Conservation (phyloP, 1,140 invertebrate genomes). For the Pantala flavescens region DNA sequence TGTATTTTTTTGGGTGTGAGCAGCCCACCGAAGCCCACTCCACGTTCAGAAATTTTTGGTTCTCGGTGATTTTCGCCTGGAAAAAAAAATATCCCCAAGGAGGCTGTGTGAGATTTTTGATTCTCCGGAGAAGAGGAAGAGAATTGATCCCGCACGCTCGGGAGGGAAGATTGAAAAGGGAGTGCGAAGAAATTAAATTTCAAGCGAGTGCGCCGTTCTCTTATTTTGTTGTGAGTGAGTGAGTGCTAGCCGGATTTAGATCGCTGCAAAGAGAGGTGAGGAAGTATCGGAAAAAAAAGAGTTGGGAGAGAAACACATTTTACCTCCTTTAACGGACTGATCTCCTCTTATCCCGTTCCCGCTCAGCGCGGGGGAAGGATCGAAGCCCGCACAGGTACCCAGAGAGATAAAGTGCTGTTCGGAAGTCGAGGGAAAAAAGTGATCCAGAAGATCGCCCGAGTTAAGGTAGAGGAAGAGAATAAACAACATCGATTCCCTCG, state of each 20-base stretch:
- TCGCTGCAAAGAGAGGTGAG: background rate
- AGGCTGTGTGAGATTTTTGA: background rate
- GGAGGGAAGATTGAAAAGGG: background rate
- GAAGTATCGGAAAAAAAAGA: background rate
- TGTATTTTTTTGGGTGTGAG: constrained; percentile 9
- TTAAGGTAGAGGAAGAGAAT: too few species aligned
- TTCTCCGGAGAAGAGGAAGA: background rate
- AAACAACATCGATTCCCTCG: background rate
- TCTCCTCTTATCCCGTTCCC: background rate
- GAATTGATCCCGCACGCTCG: background rate
- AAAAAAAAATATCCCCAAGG: background rate
- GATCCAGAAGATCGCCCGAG: background rate
- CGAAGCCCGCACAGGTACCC: too few species aligned
- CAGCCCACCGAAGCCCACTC: background rate
- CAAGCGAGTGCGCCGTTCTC: background rate
- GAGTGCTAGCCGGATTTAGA: constrained; percentile 3
- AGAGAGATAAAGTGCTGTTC: background rate
- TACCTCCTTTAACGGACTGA: background rate
- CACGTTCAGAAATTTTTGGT: background rate
- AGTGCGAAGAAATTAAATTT: background rate
- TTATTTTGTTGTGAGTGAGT: constrained; percentile 3
- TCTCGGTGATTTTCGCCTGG: background rate
- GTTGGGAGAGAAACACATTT: background rate
- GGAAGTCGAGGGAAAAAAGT: background rate
- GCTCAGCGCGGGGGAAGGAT: background rate